Base-by-base conservation (phyloP, 2,888 invertebrate species). In the Heliconius ethilla region DNA sequence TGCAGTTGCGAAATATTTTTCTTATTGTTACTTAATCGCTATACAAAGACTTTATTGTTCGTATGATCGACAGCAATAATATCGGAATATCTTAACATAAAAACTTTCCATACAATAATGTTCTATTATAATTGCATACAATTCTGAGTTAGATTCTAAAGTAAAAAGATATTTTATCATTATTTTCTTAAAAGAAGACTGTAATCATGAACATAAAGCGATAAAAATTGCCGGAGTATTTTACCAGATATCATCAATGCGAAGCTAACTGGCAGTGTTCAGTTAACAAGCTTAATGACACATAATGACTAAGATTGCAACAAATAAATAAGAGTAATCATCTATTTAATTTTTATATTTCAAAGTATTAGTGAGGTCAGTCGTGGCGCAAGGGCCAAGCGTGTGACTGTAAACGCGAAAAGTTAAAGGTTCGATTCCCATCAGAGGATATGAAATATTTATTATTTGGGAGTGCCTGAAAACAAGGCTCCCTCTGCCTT, bases 1-100 rank as follows among this genome's bases (percentile, higher is more conserved):
- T n/a, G n/a, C n/a, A n/a, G n/a, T n/a, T n/a, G n/a, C n/a, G n/a
- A n/a, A n/a, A n/a, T n/a, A 88, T 83, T 87, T 86, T 86, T 85
- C 83, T 86, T 87, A 89, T 90, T 92, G 90, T 91, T 90, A 86
- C 90, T 88, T 89, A 90, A 91, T 89, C 87, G 87, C 82, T 85
- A 80, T 85, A 91, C 90, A 89, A 76, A 62, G 45, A 22, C 29
- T 45, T 45, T 70, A 70, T 70, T 76, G 76, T 76, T 29, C 27
- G 27, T 70, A 29, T 62, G 45, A 62, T 63, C 62, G 27, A 62
- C 40, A 33, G 22, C 45, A 62, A 6, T 22, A n/a, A 70, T 1
- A 72, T 2, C 18, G 55, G 3, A 59, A 59, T 29, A 74, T 27
- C 2, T 25, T 3, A 40, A 1, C 27, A 27, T 25, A 62, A 25